Conservation (phyloP, 2,113 vertebrate genomes). For the Bos javanicus region DNA sequence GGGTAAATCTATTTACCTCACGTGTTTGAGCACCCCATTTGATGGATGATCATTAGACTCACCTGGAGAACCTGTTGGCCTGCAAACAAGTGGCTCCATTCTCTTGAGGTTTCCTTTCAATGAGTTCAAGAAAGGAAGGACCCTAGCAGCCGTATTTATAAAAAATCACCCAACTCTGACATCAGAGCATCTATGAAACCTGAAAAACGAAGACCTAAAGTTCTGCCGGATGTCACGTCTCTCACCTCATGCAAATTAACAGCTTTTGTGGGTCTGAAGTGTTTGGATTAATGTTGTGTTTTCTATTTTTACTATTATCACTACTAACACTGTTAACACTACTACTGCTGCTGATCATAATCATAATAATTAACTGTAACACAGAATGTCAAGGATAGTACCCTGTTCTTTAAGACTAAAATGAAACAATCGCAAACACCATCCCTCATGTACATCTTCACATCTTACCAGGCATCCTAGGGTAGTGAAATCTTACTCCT, state of each 20-base stretch:
- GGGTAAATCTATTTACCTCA: neutral
- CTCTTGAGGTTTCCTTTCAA: neutral
- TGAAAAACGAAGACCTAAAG: neutral
- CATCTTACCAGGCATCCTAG: neutral
- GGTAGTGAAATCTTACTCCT: neutral
- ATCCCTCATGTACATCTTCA: neutral
- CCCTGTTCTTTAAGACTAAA: neutral
- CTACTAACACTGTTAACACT: neutral
- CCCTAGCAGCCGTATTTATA: neutral
- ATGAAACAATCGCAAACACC: neutral
- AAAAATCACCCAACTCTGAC: neutral
- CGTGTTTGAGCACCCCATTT: neutral
- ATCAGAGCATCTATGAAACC: neutral
- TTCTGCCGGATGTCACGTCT: neutral
- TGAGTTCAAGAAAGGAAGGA: neutral
- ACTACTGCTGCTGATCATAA: neutral
- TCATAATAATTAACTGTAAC: neutral
- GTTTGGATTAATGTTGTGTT: neutral
- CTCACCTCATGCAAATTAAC: neutral
- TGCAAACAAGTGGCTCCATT: neutral
- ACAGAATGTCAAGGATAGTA: neutral
- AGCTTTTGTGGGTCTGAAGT: neutral
- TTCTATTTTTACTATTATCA: neutral
- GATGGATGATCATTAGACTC: neutral
- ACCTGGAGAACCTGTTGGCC: neutral